Conservation (phyloP, 1,140 invertebrate species). For the Pseudoatta argentina region DNA sequence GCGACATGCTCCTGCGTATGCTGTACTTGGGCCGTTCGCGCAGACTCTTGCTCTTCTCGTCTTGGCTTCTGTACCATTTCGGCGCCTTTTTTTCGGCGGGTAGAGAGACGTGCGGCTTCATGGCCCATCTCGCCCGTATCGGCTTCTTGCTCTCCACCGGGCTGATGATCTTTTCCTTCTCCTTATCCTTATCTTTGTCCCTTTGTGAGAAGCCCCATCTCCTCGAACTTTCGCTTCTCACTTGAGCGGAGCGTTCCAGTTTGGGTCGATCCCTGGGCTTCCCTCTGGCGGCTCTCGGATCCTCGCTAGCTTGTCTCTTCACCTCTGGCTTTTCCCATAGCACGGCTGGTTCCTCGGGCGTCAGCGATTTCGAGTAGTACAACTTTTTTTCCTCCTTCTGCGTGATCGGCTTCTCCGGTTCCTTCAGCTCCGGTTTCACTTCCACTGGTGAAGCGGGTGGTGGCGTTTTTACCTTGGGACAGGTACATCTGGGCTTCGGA, state of each 20-base stretch:
- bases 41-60: constrained; percentile 82
- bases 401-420: constrained; percentile 40
- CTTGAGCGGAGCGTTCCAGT: constrained; percentile 64
- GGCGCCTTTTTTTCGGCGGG: constrained; percentile 80
- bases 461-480: constrained; percentile 79
- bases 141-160: constrained; percentile 75
- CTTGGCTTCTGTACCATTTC: constrained; percentile 75
- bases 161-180: constrained; percentile 78
- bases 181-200: constrained; percentile 63
- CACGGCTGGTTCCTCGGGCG: constrained; percentile 41
- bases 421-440: background rate
- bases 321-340: constrained; percentile 75
- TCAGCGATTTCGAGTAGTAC: constrained; percentile 75
- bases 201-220: constrained; percentile 37
- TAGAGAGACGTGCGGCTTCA: constrained; percentile 83
- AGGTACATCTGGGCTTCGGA: constrained; percentile 83
- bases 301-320: constrained; percentile 80
- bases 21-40: constrained; percentile 84
- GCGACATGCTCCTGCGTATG: constrained; percentile 83
- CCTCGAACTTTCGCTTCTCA: constrained; percentile 57
- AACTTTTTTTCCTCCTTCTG: constrained; percentile 76
- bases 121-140: constrained; percentile 81
- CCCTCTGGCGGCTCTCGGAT: constrained; percentile 63
- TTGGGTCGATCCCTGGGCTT: constrained; percentile 68
- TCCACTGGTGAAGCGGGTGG: constrained; percentile 70